Conservation (phyloP, 2,888 invertebrate species). For the Cybosia mesomella region DNA sequence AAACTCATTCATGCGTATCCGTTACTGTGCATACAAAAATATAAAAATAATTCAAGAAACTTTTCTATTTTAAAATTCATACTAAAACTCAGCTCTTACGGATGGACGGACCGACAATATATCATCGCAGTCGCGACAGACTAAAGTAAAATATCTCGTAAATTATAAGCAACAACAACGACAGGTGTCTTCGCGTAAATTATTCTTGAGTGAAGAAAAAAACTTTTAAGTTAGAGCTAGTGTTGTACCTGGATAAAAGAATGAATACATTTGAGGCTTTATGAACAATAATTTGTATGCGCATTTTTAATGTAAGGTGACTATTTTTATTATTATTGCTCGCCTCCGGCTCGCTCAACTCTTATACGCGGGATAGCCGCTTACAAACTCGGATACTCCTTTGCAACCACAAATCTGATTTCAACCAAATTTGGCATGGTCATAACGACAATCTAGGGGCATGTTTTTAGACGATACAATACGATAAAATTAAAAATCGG, state of each 20-base stretch:
- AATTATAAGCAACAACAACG: slow-evolving; percentile 34
- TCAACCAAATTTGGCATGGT: too few species aligned
- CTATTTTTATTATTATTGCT: background rate
- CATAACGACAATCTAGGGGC: too few species aligned
- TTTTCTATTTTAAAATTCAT: slow-evolving; percentile 48
- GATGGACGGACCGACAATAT: slow-evolving; percentile 34
- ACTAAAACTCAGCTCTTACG: slow-evolving; percentile 38
- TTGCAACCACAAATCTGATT: too few species aligned
- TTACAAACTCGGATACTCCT: too few species aligned
- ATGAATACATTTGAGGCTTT: slow-evolving; percentile 15
- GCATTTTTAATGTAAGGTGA: background rate
- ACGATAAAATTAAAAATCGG: too few species aligned
- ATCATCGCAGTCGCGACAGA: slow-evolving; percentile 41
- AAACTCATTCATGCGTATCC: background rate
- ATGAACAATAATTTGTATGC: background rate
- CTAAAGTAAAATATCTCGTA: slow-evolving; percentile 45
- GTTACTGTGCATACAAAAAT: background rate
- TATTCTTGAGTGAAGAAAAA: slow-evolving; percentile 21
- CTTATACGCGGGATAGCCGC: too few species aligned
- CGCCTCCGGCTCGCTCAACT: too few species aligned
- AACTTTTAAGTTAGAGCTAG: slow-evolving; percentile 20
- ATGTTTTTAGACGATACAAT: too few species aligned
- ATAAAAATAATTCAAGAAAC: slow-evolving; percentile 19
- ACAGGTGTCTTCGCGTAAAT: slow-evolving; percentile 36
- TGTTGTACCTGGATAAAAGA: slow-evolving; percentile 15